Conservation (phyloP, 2,888 invertebrate genomes). For the Synergus laeviventris region DNA sequence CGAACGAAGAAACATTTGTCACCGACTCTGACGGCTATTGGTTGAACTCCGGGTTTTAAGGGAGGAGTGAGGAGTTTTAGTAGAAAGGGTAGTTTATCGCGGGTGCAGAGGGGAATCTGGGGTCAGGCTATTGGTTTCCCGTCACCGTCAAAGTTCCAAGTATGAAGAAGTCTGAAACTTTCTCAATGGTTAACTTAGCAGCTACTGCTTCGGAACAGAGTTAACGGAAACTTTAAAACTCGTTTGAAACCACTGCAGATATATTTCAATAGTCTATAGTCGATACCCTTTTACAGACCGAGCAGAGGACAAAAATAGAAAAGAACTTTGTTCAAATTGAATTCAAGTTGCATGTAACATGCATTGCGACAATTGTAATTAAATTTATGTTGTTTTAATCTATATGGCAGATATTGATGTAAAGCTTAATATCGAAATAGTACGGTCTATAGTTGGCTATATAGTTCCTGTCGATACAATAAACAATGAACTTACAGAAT, state of each 20-base stretch:
- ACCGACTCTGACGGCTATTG: slow-evolving; percentile 34
- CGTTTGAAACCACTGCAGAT: slow-evolving; percentile 34
- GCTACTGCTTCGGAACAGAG: slow-evolving; percentile 33
- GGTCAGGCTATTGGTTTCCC: slow-evolving; percentile 33
- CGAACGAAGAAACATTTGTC: slow-evolving; percentile 38
- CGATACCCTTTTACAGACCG: slow-evolving; percentile 2
- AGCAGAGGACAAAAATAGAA: slow-evolving; percentile 7
- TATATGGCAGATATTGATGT: neutral
- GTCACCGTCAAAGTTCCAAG: slow-evolving; percentile 37
- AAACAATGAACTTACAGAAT: slow-evolving; percentile 30
- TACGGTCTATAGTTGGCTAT: slow-evolving; percentile 1
- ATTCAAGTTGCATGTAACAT: neutral
- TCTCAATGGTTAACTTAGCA: slow-evolving; percentile 41
- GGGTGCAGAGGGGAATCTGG: neutral
- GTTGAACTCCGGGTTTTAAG: slow-evolving; percentile 10
- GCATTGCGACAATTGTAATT: neutral
- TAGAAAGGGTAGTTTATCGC: slow-evolving; percentile 27
- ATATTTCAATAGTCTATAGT: slow-evolving; percentile 15
- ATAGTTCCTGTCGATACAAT: slow-evolving; percentile 17
- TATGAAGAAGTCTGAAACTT: slow-evolving; percentile 33
- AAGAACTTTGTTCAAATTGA: slow-evolving; percentile 10
- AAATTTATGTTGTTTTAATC: neutral
- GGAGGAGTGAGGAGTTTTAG: neutral
- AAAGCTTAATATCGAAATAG: neutral
- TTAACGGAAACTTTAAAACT: slow-evolving; percentile 32